Evolutionary conservation across 2,888 invertebrate genomes (phyloP).

Genomic region (Abrostola triplasia): DNA sequence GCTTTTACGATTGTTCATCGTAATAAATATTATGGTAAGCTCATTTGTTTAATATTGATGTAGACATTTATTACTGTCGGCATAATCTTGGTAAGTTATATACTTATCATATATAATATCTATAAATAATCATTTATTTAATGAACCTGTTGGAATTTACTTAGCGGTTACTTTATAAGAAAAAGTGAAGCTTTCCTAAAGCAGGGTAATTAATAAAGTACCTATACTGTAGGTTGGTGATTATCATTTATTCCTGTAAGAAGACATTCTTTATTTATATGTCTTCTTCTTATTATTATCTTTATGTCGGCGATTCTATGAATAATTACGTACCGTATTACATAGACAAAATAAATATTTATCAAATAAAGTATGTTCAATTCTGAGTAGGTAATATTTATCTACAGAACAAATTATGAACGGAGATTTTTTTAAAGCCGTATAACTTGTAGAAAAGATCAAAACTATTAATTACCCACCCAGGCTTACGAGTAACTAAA

Average conservation of each 20-base stretch:
- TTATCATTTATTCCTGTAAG: no score
- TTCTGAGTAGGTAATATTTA: no score
- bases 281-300: no score
- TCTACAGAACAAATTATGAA: no score
- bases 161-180: not conserved
- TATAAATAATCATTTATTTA: not conserved
- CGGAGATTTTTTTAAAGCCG: no score
- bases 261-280: no score
- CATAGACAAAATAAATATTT: no score
- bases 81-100: constrained; percentile 8
- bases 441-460: not conserved
- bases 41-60: constrained; percentile 45
- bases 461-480: not conserved
- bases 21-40: constrained; percentile 79
- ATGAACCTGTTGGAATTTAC: not conserved
- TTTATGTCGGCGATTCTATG: no score
- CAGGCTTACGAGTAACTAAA: constrained; percentile 1
- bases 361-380: no score
- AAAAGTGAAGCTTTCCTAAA: not conserved
- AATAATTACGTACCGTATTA: no score
- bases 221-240: no score
- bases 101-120: not conserved
- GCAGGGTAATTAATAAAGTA: no score
- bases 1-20: constrained; percentile 75
- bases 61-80: constrained; percentile 23